Evolutionary conservation across 2,797 vertebrate species (phyloP).

Genomic region (Typhlichthys subterraneus): DNA sequence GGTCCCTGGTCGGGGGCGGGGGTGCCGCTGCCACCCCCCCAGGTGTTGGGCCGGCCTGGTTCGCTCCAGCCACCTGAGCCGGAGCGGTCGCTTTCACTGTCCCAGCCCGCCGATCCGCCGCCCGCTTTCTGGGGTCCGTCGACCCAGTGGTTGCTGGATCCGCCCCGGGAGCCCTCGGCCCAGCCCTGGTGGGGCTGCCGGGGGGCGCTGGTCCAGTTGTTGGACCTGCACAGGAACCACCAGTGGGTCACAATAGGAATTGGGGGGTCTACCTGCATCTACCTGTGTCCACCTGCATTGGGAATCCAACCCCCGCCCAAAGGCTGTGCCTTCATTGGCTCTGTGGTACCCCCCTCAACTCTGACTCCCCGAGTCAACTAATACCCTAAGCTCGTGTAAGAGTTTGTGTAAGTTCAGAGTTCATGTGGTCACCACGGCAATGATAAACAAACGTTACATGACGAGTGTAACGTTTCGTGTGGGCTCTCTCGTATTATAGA

Average conservation of each 20-base stretch:
- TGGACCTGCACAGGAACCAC: slow-evolving; percentile 61
- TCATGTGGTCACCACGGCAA: no score
- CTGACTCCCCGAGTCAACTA: no score
- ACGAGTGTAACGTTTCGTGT: no score
- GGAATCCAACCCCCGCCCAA: no score
- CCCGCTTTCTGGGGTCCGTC: slow-evolving; percentile 82
- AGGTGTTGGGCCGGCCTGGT: slow-evolving; percentile 81
- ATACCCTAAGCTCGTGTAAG: no score
- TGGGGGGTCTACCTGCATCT: no score
- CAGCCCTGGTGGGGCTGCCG: slow-evolving; percentile 84
- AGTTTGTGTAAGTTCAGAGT: no score
- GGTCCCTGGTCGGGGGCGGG: slow-evolving; percentile 79
- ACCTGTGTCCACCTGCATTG: no score
- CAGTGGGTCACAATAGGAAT: neutral
- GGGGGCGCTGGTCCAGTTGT: slow-evolving; percentile 86
- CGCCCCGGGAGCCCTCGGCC: slow-evolving; percentile 75
- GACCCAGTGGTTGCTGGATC: slow-evolving; percentile 86
- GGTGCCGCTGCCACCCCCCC: slow-evolving; percentile 76
- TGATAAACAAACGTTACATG: no score
- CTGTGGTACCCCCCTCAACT: no score
- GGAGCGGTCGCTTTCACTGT: slow-evolving; percentile 88
- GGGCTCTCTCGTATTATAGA: no score
- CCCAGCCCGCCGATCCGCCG: slow-evolving; percentile 86
- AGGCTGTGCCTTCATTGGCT: no score
- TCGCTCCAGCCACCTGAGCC: slow-evolving; percentile 90